These are phyloP conservation scores for Pseudonaja textilis DNA, from an alignment of 2,113 vertebrate species.

Conservation along the genomic window DNA sequence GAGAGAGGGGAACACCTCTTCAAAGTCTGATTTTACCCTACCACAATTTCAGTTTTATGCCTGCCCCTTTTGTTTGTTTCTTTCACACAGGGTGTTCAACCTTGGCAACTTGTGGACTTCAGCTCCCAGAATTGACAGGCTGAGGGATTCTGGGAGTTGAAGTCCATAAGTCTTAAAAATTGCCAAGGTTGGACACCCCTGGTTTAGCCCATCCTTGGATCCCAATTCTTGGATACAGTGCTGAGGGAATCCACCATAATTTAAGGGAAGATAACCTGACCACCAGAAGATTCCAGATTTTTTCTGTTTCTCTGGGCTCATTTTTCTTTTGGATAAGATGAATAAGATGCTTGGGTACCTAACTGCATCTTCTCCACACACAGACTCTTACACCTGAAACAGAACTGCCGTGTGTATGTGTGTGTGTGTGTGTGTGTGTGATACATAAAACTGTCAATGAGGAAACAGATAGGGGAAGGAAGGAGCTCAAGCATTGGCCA, in stretches of 20 bases:
- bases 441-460: not conserved
- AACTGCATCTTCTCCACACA: not conserved
- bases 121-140: no score
- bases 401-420: not conserved
- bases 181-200: not conserved
- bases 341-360: not conserved
- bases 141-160: no score
- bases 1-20: not conserved
- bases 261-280: not conserved
- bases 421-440: not conserved
- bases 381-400: not conserved
- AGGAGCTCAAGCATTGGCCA: not conserved
- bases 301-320: not conserved
- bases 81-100: not conserved
- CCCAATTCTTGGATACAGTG: not conserved
- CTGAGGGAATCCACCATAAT: not conserved
- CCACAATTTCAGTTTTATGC: not conserved
- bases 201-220: not conserved
- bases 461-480: not conserved
- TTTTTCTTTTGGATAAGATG: not conserved
- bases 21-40: not conserved
- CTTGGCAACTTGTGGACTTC: no score
- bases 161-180: no score
- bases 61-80: not conserved
- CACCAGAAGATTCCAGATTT: not conserved